A percentile compares a stretch with the other conserved stretches of the same genome.
These are phyloP conservation scores for Carabus problematicus DNA, from an alignment of 2,888 invertebrate genomes.

Conservation along the genomic window DNA sequence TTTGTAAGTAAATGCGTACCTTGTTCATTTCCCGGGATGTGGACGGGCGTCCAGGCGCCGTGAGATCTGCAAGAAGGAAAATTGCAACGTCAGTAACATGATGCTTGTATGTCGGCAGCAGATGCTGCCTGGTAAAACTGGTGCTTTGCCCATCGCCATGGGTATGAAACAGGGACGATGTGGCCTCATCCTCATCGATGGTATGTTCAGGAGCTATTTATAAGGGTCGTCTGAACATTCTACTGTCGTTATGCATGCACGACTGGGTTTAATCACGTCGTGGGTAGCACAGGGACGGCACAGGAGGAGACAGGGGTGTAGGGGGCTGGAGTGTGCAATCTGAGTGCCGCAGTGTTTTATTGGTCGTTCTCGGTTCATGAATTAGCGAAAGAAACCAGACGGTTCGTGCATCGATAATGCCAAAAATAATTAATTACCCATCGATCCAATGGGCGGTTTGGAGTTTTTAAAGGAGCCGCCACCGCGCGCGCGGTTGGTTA, in stretches of 20 bases:
- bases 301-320: slow-evolving; percentile 46
- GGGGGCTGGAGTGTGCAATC: slow-evolving; percentile 48
- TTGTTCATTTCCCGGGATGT: slow-evolving; percentile 56
- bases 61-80: slow-evolving; percentile 55
- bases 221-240: slow-evolving; percentile 44
- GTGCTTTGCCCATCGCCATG: background rate
- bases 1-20: slow-evolving; percentile 49
- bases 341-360: slow-evolving; percentile 55
- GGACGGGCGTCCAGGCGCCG: slow-evolving; percentile 52
- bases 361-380: slow-evolving; percentile 68
- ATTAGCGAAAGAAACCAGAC: slow-evolving; percentile 73
- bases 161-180: background rate
- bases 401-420: slow-evolving; percentile 69
- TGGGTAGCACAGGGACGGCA: slow-evolving; percentile 19
- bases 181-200: slow-evolving; percentile 3
- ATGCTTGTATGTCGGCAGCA: slow-evolving; percentile 27
- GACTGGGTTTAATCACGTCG: slow-evolving; percentile 54
- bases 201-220: slow-evolving; percentile 34
- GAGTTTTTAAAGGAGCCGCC: too few relatives aligned
- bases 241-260: slow-evolving; percentile 54
- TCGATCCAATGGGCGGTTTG: slow-evolving; percentile 59
- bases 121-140: slow-evolving; percentile 19
- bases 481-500: too few relatives aligned
- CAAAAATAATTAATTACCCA: slow-evolving; percentile 77
- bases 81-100: slow-evolving; percentile 29